Base-by-base conservation (phyloP, 2,888 invertebrate genomes). In the Matsumyia berberina region DNA sequence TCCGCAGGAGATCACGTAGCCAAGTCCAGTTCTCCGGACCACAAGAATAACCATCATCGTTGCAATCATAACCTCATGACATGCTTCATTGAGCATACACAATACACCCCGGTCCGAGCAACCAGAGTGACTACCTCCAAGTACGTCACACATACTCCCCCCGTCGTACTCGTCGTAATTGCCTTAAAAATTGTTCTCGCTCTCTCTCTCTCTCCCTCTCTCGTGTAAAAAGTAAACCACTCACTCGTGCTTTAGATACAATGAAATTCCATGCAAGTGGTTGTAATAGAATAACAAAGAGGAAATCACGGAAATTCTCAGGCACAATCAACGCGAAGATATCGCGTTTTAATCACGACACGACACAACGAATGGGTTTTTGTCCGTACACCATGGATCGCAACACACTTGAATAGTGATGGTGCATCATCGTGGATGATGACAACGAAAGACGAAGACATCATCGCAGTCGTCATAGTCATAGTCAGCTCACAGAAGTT, bases 301-400 rank as follows among this genome's bases (percentile, higher is more conserved):
- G 66, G 74, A 80, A 76, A 81, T 76, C 81, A 86, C 62, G 86
- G 72, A 81, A 77, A 76, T 81, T 86, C 86, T 46, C 80, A 72
- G 81, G 86, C 81, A 55, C 72, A 81, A 80, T 86, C 81, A 76
- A 81, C 76, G 81, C 81, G 67, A 86, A 83, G 77, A 86, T 86
- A 86, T 86, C 86, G 86, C 77, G 66, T 86, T 86, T 86, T 81
- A 86, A 86, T 86, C 86, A 86, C 81, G 86, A 81, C 86, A 86
- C 70, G 81, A 81, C 72, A 81, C 72, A 80, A 70, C 85, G 70
- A 66, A 66, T 76, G 66, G 62, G 69, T 66, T 58, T n/a, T 74
- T 85, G 69, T 85, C 44, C 64, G 70, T 66, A n/a, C 42, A 31
- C 37, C 31, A 12, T 64, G 72, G 72, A 72, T 60, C 67, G 55